Percentiles rank a stretch among this genome's conserved stretches.
Evolutionary conservation across 1,140 invertebrate genomes (phyloP).

Genomic region (Anthonomus grandis): DNA sequence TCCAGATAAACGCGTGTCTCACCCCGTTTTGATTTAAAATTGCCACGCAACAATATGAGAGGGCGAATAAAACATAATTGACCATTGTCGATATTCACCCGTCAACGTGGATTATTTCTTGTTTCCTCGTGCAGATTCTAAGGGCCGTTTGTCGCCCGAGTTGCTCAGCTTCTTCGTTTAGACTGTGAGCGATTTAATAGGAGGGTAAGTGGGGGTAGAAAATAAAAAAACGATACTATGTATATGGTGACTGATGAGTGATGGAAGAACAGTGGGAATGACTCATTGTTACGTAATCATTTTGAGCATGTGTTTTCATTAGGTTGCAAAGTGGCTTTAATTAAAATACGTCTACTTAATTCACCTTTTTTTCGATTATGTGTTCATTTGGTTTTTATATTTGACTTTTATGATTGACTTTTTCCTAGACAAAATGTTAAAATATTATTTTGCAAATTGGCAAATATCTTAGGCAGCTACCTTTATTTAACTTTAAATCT

Average conservation of each 20-base stretch:
- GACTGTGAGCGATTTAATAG: not conserved
- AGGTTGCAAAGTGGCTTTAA: too few relatives aligned
- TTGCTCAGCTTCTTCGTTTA: not conserved
- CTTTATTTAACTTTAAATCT: too few relatives aligned
- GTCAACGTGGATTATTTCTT: conserved; percentile 18
- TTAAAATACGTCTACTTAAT: too few relatives aligned
- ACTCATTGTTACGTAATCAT: not conserved
- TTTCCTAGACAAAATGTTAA: too few relatives aligned
- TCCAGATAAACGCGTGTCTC: conserved; percentile 16
- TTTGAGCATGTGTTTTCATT: too few relatives aligned
- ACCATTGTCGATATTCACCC: conserved; percentile 26
- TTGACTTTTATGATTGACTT: too few relatives aligned
- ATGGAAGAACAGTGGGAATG: not conserved
- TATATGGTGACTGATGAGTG: conserved; percentile 1
- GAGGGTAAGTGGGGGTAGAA: not conserved
- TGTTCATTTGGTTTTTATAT: too few relatives aligned
- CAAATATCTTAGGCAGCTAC: too few relatives aligned
- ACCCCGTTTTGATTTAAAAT: conserved; percentile 27
- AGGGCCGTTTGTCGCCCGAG: not conserved
- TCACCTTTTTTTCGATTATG: too few relatives aligned
- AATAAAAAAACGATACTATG: conserved; percentile 3
- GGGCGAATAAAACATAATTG: conserved; percentile 26
- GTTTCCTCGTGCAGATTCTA: conserved; percentile 3
- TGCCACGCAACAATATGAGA: conserved; percentile 26
- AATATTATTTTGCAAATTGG: too few relatives aligned